Evolutionary conservation across 2,113 vertebrate genomes (phyloP).

Genomic region (Rhombomys opimus): DNA sequence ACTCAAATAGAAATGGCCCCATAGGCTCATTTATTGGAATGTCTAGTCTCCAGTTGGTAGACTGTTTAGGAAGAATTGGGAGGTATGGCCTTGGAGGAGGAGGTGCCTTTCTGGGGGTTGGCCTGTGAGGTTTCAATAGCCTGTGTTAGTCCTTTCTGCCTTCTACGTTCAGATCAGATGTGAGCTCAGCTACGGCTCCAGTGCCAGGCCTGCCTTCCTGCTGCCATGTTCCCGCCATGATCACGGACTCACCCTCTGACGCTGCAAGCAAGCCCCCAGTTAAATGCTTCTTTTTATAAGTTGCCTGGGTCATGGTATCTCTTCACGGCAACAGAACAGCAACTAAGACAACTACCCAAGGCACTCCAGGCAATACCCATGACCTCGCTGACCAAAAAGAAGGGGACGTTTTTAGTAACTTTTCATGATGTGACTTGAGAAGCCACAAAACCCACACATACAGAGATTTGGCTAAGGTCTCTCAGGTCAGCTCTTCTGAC

Average conservation of each 20-base stretch:
- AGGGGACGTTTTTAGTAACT: not conserved
- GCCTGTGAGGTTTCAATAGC: not conserved
- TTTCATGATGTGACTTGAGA: not conserved
- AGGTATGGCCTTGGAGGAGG: not conserved
- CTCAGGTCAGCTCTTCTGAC: not conserved
- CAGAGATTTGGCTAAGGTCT: not conserved
- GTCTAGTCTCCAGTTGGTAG: not conserved
- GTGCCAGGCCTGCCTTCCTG: not conserved
- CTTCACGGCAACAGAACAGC: not conserved
- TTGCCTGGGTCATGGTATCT: not conserved
- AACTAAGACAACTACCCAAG: not conserved
- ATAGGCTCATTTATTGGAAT: not conserved
- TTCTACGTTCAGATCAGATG: not conserved
- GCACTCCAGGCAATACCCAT: no score
- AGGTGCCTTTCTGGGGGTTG: not conserved
- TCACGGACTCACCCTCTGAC: not conserved
- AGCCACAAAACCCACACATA: not conserved
- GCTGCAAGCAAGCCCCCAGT: not conserved
- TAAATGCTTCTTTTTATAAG: not conserved
- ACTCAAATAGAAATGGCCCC: not conserved
- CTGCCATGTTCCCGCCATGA: not conserved
- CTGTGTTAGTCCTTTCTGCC: not conserved
- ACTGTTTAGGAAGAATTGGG: not conserved
- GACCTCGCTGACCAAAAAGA: not conserved
- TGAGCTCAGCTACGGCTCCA: not conserved